A percentile compares a stretch with the other conserved stretches of the same genome.
phyloP scores from a whole-genome alignment of 2,113 vertebrate genomes.

The Actinemys pallida region DNA sequence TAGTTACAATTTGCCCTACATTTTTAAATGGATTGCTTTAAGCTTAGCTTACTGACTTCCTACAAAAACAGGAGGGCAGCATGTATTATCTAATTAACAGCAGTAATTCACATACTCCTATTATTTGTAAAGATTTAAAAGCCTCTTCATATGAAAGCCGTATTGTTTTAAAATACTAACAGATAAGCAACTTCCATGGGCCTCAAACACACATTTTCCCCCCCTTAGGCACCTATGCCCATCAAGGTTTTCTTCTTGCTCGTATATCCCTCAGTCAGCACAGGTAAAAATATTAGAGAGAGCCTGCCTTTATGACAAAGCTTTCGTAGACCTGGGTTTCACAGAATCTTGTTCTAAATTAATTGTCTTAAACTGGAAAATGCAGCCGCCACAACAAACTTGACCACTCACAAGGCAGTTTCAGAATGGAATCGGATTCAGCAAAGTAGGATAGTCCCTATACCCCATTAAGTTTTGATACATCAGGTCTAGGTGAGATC shows the following conservation, averaged over 20 bases:
- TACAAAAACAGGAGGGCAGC: background rate
- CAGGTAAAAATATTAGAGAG: background rate
- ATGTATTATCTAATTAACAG: background rate
- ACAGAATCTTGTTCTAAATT: background rate
- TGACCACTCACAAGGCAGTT: conserved; percentile 10
- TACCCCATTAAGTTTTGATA: background rate
- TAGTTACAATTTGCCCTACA: background rate
- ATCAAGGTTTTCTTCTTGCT: background rate
- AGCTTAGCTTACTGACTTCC: background rate
- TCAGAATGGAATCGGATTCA: conserved; percentile 15
- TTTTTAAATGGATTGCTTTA: background rate
- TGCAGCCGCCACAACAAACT: background rate
- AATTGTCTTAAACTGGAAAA: conserved; percentile 26
- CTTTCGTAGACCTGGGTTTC: background rate
- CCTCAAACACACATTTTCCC: background rate
- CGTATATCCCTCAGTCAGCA: background rate
- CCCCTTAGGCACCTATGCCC: background rate
- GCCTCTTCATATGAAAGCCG: background rate
- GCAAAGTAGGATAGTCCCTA: background rate
- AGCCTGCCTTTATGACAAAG: background rate
- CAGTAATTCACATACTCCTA: rapidly evolving
- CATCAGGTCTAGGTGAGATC: background rate
- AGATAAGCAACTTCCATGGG: background rate
- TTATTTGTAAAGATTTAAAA: background rate
- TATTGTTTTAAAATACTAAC: background rate